Conservation (phyloP, 2,888 invertebrate genomes). For the Xestia sexstrigata region DNA sequence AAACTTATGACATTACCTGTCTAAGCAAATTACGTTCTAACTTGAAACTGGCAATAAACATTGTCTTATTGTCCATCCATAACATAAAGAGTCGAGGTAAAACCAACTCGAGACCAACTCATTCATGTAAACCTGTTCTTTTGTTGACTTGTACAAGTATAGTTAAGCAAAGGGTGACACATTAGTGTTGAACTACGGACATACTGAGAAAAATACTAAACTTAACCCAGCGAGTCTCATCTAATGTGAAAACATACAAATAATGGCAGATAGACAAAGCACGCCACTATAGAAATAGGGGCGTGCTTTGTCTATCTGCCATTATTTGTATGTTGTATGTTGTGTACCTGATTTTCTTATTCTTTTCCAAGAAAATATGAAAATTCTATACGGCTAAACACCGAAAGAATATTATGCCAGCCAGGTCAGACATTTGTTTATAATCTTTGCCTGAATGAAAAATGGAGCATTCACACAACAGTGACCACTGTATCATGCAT, state of each 20-base stretch:
- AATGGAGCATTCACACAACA: background rate
- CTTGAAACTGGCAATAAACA: conserved; percentile 16
- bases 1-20: background rate
- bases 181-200: background rate
- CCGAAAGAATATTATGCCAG: background rate
- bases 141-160: conserved; percentile 11
- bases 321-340: too few species aligned
- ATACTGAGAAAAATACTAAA: conserved; percentile 12
- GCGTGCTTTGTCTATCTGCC: too few species aligned
- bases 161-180: conserved; percentile 22
- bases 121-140: conserved; percentile 12
- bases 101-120: conserved; percentile 5
- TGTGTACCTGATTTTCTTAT: background rate
- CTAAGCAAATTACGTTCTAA: background rate
- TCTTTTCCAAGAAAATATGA: background rate
- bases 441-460: background rate
- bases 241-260: conserved; percentile 3
- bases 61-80: background rate
- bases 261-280: conserved; percentile 15
- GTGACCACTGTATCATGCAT: background rate
- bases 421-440: background rate
- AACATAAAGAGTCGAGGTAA: background rate
- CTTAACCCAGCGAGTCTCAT: conserved; percentile 21
- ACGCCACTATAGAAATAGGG: background rate
- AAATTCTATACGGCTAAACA: background rate